Evolutionary conservation across 1,140 invertebrate species (phyloP), one percentile per base, ranked within the genome.

Genomic region (Catajapyx aquilonaris): DNA sequence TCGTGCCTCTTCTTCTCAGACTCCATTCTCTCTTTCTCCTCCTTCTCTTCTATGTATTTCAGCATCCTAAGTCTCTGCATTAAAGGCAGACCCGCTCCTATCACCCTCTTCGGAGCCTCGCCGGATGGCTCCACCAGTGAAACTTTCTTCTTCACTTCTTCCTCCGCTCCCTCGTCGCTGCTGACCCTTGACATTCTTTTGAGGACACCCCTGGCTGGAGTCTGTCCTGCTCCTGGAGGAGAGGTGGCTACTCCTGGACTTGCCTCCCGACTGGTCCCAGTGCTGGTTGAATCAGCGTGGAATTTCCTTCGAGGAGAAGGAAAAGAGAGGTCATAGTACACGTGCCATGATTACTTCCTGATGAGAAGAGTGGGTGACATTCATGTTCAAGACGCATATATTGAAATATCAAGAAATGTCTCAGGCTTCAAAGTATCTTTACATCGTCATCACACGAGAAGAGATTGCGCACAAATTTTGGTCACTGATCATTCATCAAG

Each of bases 171-270:
- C 20, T 72, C 71, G 44, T 74, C 71, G 35, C 71, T 74, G 20
- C 65, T 59, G 1, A 75, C 74, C 17, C 65, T 55, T 1, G 72
- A 66, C 75, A 79, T 79, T 30, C 76, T 35, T 33, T 46, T 50
- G 0, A 57, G 45, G 7, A 54, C 44, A 1, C 53, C 51, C n/a
- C 45, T 42, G 4, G 31, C 35, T 5, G 25, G 32, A 22, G 38
- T 34, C 4, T n/a, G n/a, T n/a, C n/a, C n/a, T n/a, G n/a, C n/a
- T n/a, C n/a, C n/a, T n/a, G n/a, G n/a, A n/a, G n/a, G n/a, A n/a
- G n/a, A n/a, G n/a, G n/a, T n/a, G n/a, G 32, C 23, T 20, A 16
- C 20, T 2, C 25, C 31, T 2, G 34, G 16, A 17, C 19, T 15
- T 4, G 4, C n/a, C 9, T 25, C 32, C 15, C 9, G 20, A 13